phyloP scores from a whole-genome alignment of 2,888 invertebrate species.

The Carterocephalus palaemon region DNA sequence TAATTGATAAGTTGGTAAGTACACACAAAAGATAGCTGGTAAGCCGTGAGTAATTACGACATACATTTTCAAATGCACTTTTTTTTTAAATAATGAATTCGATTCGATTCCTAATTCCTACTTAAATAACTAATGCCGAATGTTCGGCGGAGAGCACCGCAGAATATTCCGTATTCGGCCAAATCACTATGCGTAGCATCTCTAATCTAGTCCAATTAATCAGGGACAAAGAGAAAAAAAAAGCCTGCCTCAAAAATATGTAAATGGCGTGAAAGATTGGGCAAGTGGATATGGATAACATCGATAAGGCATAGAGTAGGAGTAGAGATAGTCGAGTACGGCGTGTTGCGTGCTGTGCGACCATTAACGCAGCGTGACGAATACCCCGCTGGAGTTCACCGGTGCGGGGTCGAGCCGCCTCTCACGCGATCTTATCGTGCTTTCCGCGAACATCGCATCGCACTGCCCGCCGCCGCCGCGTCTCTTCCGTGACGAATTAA shows the following conservation, averaged over 20 bases:
- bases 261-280: constrained; percentile 14
- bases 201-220: too few relatives aligned
- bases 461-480: constrained; percentile 63
- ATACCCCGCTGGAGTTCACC: constrained; percentile 58
- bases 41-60: too few relatives aligned
- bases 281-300: constrained; percentile 22
- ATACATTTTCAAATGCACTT: constrained; percentile 21
- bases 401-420: constrained; percentile 53
- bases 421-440: constrained; percentile 76
- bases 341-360: constrained; percentile 72
- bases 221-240: too few relatives aligned
- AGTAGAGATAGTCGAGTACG: constrained; percentile 69
- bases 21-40: too few relatives aligned
- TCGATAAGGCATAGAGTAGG: constrained; percentile 36
- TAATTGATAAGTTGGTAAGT: too few relatives aligned
- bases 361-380: constrained; percentile 78
- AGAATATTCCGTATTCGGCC: too few relatives aligned
- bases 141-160: too few relatives aligned
- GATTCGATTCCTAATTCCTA: constrained; percentile 13
- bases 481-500: constrained; percentile 63
- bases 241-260: too few relatives aligned
- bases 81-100: constrained; percentile 17
- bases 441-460: constrained; percentile 74
- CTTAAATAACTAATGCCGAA: too few relatives aligned
- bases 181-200: background rate